Base-by-base conservation (phyloP, 2,797 vertebrate genomes). In the Spatula clypeata region DNA sequence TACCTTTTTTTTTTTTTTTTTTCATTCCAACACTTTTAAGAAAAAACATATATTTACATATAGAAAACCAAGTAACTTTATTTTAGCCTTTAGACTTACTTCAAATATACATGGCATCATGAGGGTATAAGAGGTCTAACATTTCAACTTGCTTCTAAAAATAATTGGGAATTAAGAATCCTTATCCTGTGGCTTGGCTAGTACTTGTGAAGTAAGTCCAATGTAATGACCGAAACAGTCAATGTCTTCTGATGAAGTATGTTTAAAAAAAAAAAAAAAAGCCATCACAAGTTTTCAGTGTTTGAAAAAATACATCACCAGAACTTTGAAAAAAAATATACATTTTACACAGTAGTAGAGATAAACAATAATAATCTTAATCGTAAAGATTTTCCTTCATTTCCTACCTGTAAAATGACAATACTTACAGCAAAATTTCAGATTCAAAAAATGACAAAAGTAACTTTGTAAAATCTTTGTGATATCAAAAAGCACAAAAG, bases 91-190 rank as follows among this genome's bases (percentile, higher is more conserved):
- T 97, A 98, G 96, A 97, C 71, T 96, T 94, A 96, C 98, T 98
- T 99, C 98, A 99, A 98, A 99, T 98, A 98, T 97, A 99, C 95
- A 95, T 57, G 97, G 97, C 98, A 99, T 99, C 98, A 94, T 97
- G 98, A 98, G 98, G 97, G 98, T 98, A 98, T 97, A 98, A 97
- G 94, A 89, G 97, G 98, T 98, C 98, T 99, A 99, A 98, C 88
- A 98, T 99, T 99, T 99, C 99, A 99, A 98, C 95, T 96, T 97
- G 98, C 94, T 97, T 98, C 99, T 99, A 99, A 99, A 99, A 99
- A 99, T 99, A 99, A 99, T 42, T 95, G 87, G 97, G 97, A 98
- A 98, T 99, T 99, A 99, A 98, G 99, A 99, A 98, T 98, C 97
- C 97, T 98, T 97, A 98, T 98, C 98, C 98, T 92, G 97, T 96